Evolutionary conservation across 92 coral and sea anemone genomes (phyloP), one percentile per base, ranked within the genome.

Genomic region (Heteractis magnifica): DNA sequence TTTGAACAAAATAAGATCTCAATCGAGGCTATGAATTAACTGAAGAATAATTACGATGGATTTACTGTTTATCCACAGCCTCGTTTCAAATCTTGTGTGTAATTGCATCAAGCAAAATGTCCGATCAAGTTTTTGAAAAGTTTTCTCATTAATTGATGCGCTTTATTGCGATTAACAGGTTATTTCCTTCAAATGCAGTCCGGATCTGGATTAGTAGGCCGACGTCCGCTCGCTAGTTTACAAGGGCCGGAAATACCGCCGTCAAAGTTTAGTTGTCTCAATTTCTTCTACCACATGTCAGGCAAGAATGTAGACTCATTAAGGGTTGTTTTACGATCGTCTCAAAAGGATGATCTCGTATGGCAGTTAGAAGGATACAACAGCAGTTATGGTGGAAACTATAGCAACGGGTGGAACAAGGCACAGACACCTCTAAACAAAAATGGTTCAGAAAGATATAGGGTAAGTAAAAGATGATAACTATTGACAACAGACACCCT

Each of bases 311-410:
- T 68, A 3, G 84, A 81, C 41, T 51, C 74, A 41, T 71, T 56
- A 81, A 49, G 53, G 51, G 72, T 68, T 50, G 34, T 34, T 52
- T 70, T 26, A 18, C 20, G 73, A 18, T 19, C 56, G 10, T 8
- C 44, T 1, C 49, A 16, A 20, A 50, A 68, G 48, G 77, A 81
- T 9, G 73, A 51, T 3, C 3, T 52, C 11, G 77, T 81, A 20
- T 81, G 84, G 84, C 64, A 71, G 51, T 52, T 81, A n/a, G 84
- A 81, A 21, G 84, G 84, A 4, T 68, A 70, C 77, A 8, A 68
- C 15, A 68, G 44, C 44, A 68, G 10, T 9, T 41, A 26, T 20
- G 50, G 14, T 21, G 73, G 73, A 9, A 68, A 68, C 73, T 70
- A 23, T 56, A 75, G 84, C 5, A 51, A 68, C 5, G 44, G 55